Base-by-base conservation (phyloP, 1,140 invertebrate genomes). In the Tetramorium simillimum region DNA sequence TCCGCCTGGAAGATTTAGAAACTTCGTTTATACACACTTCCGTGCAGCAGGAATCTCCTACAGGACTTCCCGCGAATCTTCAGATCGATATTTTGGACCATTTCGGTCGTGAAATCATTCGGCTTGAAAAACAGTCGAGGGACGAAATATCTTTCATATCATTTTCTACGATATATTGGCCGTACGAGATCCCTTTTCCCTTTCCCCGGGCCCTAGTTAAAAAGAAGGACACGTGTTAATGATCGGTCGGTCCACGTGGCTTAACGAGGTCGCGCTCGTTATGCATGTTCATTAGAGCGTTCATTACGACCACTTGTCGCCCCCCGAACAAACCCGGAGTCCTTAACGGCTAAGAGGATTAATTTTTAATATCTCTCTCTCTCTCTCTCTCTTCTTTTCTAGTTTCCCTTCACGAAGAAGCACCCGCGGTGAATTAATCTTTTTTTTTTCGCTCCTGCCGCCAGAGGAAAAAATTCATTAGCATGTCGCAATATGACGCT, bases 271-370 rank as follows among this genome's bases (percentile, higher is more conserved):
- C 40, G 78, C 51, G 46, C 63, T 91, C 78, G 87, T 88, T 87
- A 86, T 87, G 85, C 69, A 86, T 86, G 86, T 92, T 92, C 90
- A 91, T 90, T 89, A 90, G 92, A 73, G 84, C 80, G 89, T 92
- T 93, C 91, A 91, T 92, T 91, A 93, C 73, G 82, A 91, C 89
- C 90, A 91, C 90, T 93, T 91, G 93, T 93, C 90, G 78, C 49
- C 88, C 88, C 78, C 46, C 81, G 69, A 40, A 58, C 84, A 43
- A 28, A 2, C 37, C 49, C 53, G 18, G 10, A 86, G 67, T 62
- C 51, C 78, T 77, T 82, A 88, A 90, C 80, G 78, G 88, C 28
- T 58, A 33, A 86, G 85, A 85, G 86, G 85, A 90, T 92, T 92
- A 92, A 93, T 93, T 92, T 93, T 94, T 93, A 94, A 94, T 93